Evolutionary conservation across 2,797 vertebrate genomes (phyloP), one percentile per base, ranked within the genome.

Genomic region (Ptychobarbus kaznakovi): DNA sequence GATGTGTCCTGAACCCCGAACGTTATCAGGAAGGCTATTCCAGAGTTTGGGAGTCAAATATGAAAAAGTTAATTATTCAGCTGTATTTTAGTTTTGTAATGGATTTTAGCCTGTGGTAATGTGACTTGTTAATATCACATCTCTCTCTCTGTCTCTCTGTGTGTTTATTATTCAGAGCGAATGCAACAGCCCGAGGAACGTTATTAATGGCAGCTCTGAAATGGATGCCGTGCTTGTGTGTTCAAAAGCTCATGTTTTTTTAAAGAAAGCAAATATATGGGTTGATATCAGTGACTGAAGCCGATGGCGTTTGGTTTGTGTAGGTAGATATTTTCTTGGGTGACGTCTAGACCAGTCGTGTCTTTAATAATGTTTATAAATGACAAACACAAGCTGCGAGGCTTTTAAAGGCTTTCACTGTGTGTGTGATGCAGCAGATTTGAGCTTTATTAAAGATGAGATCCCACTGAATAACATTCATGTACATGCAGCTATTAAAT

Each of bases 151-250:
- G 2, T 22, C 8, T 58, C 3, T 22, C 0, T 9, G 38, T 25
- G 18, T 38, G 32, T 49, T 32, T 15, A 63, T 58, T 70, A 44
- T 44, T 78, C 16, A 69, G 35, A 77, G 32, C 1, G 4, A 77
- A 51, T 20, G 22, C 32, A 68, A 69, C 10, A 16, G 65, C 83
- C 49, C 1, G 1, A 13, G 75, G 51, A 11, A 1, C 28, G 35
- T 84, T 22, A 56, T 25, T 78, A 79, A 69, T 61, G 75, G 25
- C 65, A 32, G 49, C 44, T 38, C 13, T 68, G 22, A 28, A 78
- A 84, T 72, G 11, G 25, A 84, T 84, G 75, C 3, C 4, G 0
- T 10, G 10, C 42, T 80, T 51, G 44, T 72, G 18, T 65, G 75
- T 32, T 49, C 70, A 74, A 65, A 65, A 63, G n/a, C 63, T 11